These are phyloP conservation scores for Catostylus mosaicus DNA, from an alignment of 30 jellyfish, hydroid and myxozoan genomes.

Conservation along the genomic window DNA sequence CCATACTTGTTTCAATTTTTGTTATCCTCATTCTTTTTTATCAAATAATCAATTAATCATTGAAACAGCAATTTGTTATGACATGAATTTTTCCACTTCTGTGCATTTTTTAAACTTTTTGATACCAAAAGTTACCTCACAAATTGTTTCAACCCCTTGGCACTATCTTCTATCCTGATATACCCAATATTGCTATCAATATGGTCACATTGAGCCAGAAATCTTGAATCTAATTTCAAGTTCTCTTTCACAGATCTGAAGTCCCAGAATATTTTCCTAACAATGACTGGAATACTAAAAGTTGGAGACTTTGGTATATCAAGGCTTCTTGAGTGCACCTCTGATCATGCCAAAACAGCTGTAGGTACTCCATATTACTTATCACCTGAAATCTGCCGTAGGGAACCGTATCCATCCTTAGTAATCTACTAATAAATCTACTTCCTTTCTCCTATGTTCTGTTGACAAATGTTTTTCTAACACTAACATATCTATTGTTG, in stretches of 20 bases:
- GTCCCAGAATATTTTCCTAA: conserved; percentile 80
- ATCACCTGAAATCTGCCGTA: conserved; percentile 85
- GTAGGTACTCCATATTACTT: conserved; percentile 86
- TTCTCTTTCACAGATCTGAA: conserved; percentile 56
- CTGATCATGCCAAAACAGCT: conserved; percentile 77
- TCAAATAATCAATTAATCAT: no score
- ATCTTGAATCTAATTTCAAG: neutral
- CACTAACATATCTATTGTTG: neutral
- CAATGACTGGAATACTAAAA: conserved; percentile 57
- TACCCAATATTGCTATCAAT: no score
- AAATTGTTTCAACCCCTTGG: no score
- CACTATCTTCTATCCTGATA: no score
- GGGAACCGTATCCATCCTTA: conserved; percentile 79
- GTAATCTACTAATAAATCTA: neutral
- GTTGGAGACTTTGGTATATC: conserved; percentile 87
- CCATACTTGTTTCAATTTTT: no score
- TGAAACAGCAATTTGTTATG: no score
- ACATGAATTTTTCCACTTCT: no score
- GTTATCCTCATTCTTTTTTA: no score
- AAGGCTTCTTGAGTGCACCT: conserved; percentile 54
- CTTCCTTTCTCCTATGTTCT: no score
- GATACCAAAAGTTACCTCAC: no score
- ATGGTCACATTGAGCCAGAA: no score
- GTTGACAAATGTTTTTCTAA: neutral
- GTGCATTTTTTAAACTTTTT: no score